Evolutionary conservation across 1,140 invertebrate genomes (phyloP).

Genomic region (Colletes gigas): DNA sequence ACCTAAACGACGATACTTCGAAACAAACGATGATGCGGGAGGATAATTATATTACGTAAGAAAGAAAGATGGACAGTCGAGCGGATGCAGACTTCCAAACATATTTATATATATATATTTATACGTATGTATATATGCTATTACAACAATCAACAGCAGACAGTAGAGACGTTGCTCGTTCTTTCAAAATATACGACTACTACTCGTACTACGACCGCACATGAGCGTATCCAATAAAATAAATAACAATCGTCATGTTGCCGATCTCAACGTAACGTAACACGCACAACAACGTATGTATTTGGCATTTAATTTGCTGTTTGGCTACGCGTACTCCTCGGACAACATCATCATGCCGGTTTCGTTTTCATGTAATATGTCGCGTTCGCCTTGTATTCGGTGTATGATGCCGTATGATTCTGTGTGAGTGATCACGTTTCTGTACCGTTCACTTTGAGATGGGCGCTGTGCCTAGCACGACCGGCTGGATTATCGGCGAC

Average conservation of each 20-base stretch:
- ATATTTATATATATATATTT: constrained; percentile 51
- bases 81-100: constrained; percentile 58
- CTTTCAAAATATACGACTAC: constrained; percentile 48
- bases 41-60: constrained; percentile 47
- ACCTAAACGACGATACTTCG: constrained; percentile 59
- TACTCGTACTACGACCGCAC: constrained; percentile 55
- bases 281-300: constrained; percentile 45
- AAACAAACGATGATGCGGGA: constrained; percentile 51
- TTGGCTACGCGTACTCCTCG: constrained; percentile 53
- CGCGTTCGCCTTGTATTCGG: constrained; percentile 30
- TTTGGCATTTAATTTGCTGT: not conserved
- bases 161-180: constrained; percentile 52
- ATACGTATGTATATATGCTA: constrained; percentile 53
- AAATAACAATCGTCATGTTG: constrained; percentile 40
- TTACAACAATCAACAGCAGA: constrained; percentile 60
- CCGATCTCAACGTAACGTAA: constrained; percentile 36
- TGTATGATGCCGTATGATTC: constrained; percentile 32
- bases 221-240: constrained; percentile 18
- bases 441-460: constrained; percentile 82
- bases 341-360: constrained; percentile 57
- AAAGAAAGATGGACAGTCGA: constrained; percentile 51
- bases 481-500: constrained; percentile 86
- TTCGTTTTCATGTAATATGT: constrained; percentile 10
- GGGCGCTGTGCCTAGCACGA: constrained; percentile 83
- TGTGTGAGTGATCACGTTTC: constrained; percentile 39